Percentiles rank a stretch among this genome's conserved stretches.
phyloP scores from a whole-genome alignment of 2,113 vertebrate genomes.

The Talpa occidentalis region DNA sequence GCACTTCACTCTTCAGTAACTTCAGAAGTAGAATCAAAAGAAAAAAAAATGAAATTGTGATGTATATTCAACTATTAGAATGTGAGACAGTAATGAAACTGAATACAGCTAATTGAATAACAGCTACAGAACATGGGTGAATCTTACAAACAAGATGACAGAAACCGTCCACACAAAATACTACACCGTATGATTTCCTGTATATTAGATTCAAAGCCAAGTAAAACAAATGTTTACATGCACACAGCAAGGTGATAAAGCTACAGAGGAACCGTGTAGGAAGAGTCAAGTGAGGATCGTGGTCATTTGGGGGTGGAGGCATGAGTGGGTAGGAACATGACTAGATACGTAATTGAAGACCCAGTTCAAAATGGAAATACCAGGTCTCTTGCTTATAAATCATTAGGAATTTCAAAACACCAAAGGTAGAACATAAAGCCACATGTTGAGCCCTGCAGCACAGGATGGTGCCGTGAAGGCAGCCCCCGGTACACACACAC shows the following conservation, averaged over 20 bases:
- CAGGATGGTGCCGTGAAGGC: neutral
- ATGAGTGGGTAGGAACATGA: neutral
- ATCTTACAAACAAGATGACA: neutral
- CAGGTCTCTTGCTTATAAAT: neutral
- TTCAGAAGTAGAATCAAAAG: neutral
- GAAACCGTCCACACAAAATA: neutral
- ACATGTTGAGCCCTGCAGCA: neutral
- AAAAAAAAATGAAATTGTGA: neutral
- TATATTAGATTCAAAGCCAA: neutral
- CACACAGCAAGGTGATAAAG: neutral
- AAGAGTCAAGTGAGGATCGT: neutral
- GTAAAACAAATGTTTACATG: neutral
- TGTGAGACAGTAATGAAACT: neutral
- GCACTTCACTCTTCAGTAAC: neutral
- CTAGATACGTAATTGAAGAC: neutral
- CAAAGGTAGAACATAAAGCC: too few species aligned
- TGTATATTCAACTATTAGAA: neutral
- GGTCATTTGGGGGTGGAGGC: neutral
- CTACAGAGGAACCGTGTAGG: neutral
- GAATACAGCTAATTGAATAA: neutral
- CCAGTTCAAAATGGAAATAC: neutral
- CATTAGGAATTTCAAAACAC: neutral
- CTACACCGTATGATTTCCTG: neutral
- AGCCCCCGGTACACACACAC: fast-evolving
- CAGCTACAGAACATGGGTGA: neutral